A percentile compares a stretch with the other conserved stretches of the same genome.
Conservation (phyloP, 2,888 invertebrate species). For the Cephus pulcher region DNA sequence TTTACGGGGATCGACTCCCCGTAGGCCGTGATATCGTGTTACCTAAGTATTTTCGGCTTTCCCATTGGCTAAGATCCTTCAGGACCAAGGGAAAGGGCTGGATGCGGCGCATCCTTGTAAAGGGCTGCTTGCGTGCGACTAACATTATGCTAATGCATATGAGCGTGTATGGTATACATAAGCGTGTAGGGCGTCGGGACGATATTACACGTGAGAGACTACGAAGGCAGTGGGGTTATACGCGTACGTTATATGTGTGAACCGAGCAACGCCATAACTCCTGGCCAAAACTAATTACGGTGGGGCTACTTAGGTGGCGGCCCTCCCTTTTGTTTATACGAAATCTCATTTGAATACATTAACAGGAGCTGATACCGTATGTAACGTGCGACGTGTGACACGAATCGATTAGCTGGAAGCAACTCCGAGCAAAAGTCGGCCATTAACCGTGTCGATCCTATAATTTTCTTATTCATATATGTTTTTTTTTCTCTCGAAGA, state of each 20-base stretch:
- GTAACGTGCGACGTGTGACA: slow-evolving; percentile 10
- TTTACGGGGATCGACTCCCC: slow-evolving; percentile 35
- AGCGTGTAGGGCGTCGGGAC: background rate
- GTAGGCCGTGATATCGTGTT: slow-evolving; percentile 45
- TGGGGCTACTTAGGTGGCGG: slow-evolving; percentile 48
- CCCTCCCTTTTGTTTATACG: slow-evolving; percentile 48
- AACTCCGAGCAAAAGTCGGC: background rate
- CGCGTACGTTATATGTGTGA: background rate
- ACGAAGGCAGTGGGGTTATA: background rate
- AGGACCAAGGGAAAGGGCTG: slow-evolving; percentile 5
- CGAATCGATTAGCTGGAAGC: slow-evolving; percentile 22
- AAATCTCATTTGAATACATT: slow-evolving; percentile 55
- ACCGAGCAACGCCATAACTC: slow-evolving; percentile 41
- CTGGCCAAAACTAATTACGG: slow-evolving; percentile 55
- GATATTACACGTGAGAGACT: slow-evolving; percentile 10
- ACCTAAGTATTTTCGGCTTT: slow-evolving; percentile 23
- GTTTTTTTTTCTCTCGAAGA: background rate
- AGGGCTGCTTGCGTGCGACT: slow-evolving; percentile 45
- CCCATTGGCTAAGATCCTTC: background rate
- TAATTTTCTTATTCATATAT: background rate
- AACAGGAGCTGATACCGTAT: slow-evolving; percentile 21
- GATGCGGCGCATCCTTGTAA: background rate
- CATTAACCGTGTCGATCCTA: background rate
- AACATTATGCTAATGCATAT: slow-evolving; percentile 50
- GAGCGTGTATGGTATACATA: slow-evolving; percentile 9